phyloP scores from a whole-genome alignment of 2,797 vertebrate species.

The Anas bahamensis region DNA sequence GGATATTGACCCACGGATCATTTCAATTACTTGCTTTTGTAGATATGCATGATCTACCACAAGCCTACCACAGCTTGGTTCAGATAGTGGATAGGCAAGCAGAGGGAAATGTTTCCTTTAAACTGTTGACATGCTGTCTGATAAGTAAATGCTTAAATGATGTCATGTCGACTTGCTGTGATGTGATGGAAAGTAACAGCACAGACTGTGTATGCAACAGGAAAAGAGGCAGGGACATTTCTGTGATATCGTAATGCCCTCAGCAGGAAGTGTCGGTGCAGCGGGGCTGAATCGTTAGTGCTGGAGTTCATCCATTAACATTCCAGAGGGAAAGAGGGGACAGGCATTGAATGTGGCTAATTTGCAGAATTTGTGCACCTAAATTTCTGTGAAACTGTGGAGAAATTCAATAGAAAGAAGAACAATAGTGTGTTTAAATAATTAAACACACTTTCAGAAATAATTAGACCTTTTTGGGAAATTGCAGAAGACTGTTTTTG shows the following conservation, averaged over 20 bases:
- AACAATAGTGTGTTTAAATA: constrained; percentile 8
- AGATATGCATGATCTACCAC: constrained; percentile 38
- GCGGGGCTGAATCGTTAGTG: background rate
- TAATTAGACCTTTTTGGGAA: background rate
- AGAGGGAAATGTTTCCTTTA: constrained; percentile 22
- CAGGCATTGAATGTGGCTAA: background rate
- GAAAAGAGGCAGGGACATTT: background rate
- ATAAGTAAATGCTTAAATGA: constrained; percentile 54
- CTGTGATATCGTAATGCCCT: background rate
- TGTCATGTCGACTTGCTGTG: constrained; percentile 22
- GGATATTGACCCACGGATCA: constrained; percentile 55
- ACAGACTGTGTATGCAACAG: fast-evolving
- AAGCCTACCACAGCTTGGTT: constrained; percentile 2
- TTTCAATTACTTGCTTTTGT: constrained; percentile 50
- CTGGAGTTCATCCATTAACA: constrained; percentile 9
- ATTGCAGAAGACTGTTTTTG: background rate
- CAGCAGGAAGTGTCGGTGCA: background rate
- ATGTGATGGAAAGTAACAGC: constrained; percentile 13
- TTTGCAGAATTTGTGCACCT: background rate
- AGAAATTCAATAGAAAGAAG: background rate
- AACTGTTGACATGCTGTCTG: constrained; percentile 35
- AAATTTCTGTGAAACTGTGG: background rate
- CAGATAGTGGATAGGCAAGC: constrained; percentile 5
- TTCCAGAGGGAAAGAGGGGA: background rate
- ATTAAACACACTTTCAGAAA: constrained; percentile 4